phyloP scores from a whole-genome alignment of 2,797 vertebrate species.

The Moxostoma hubbsi region DNA sequence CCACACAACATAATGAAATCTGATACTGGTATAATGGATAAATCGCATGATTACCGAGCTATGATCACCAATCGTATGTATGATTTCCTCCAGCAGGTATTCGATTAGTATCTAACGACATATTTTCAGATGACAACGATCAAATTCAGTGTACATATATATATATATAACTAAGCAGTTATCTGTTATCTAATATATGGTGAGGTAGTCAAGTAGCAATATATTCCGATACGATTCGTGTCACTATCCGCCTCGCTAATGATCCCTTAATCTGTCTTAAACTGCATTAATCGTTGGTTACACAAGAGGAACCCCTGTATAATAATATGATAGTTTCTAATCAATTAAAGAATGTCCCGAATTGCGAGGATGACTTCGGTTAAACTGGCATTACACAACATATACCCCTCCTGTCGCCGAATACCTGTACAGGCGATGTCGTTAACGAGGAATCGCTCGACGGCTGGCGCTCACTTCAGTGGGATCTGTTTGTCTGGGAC shows the following conservation, averaged over 20 bases:
- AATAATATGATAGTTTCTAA: neutral
- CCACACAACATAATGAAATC: neutral
- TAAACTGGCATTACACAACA: neutral
- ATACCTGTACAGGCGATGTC: neutral
- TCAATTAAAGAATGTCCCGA: neutral
- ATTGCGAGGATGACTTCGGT: neutral
- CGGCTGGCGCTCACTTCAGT: neutral
- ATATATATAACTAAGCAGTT: neutral
- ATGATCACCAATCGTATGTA: neutral
- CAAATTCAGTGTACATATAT: neutral
- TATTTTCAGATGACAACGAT: neutral
- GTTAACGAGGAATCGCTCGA: neutral
- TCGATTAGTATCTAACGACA: neutral
- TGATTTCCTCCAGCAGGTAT: conserved; percentile 14
- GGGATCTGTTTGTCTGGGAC: conserved; percentile 10
- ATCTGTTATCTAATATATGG: neutral
- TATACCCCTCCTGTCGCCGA: neutral
- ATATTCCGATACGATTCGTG: neutral
- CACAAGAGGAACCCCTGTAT: conserved; percentile 10
- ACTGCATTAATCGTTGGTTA: conserved; percentile 20
- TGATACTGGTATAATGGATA: neutral
- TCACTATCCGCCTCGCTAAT: neutral
- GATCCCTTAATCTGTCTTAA: neutral
- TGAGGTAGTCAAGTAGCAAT: no score
- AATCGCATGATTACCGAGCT: conserved; percentile 6